Evolutionary conservation across 2,113 vertebrate genomes (phyloP).

Genomic region (Crotalus viridis): DNA sequence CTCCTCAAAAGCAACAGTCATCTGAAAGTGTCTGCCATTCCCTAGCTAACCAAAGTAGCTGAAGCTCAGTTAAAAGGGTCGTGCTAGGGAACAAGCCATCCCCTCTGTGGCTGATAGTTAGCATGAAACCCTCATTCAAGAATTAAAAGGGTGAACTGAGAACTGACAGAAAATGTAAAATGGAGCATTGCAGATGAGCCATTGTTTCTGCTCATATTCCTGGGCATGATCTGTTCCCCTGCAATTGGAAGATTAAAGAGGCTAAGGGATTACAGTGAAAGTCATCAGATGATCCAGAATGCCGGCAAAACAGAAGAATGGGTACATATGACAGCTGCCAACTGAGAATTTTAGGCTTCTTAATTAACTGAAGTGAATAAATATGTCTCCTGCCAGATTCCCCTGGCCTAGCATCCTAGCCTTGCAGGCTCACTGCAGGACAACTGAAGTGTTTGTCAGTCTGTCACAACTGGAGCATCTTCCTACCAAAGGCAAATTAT

Average conservation of each 20-base stretch:
- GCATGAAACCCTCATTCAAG: background rate
- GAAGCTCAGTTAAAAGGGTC: background rate
- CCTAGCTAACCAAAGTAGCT: background rate
- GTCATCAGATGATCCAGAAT: background rate
- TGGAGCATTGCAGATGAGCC: background rate
- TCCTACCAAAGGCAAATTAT: background rate
- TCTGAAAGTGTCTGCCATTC: background rate
- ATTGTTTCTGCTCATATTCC: background rate
- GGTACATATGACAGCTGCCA: background rate
- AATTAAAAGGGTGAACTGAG: background rate
- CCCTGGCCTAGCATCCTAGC: background rate
- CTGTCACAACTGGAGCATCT: background rate
- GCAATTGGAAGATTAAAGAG: background rate
- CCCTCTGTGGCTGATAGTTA: background rate
- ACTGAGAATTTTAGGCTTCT: background rate
- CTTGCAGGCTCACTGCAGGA: background rate
- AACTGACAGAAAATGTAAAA: background rate
- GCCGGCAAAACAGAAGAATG: background rate
- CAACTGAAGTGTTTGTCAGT: background rate
- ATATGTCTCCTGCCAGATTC: background rate
- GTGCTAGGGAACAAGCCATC: background rate
- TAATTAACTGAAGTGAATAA: background rate
- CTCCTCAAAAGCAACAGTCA: background rate
- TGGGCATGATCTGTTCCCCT: background rate
- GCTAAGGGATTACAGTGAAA: background rate